Percentiles rank a stretch among this genome's conserved stretches.
Conservation (phyloP, 2,113 vertebrate genomes). For the Nicator chloris region DNA sequence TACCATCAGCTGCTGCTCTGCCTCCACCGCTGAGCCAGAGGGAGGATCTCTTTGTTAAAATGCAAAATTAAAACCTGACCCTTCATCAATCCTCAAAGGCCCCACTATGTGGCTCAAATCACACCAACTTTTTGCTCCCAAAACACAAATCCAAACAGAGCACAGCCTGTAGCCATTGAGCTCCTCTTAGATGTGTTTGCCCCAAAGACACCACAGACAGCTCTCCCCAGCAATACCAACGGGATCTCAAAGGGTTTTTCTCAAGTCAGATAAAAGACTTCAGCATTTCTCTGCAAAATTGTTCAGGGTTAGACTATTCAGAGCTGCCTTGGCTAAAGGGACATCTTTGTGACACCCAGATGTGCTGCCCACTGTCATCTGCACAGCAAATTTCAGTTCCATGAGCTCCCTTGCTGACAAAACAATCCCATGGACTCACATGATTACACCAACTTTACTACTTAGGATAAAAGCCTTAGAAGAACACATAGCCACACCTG, state of each 20-base stretch:
- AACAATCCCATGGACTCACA: not conserved
- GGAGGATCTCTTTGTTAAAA: not conserved
- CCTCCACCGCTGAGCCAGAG: not conserved
- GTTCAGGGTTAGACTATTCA: not conserved
- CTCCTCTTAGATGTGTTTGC: not conserved
- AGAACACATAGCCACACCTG: not conserved
- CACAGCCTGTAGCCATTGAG: not conserved
- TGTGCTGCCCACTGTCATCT: not conserved
- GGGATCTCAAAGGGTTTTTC: not conserved
- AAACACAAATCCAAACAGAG: not conserved
- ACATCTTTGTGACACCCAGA: not conserved
- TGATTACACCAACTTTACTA: fast-evolving
- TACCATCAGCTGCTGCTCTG: not conserved
- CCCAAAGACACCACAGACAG: not conserved
- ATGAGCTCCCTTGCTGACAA: not conserved
- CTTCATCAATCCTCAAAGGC: not conserved
- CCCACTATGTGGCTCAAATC: not conserved
- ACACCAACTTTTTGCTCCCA: not conserved
- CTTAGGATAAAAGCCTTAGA: not conserved
- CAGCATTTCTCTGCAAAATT: not conserved
- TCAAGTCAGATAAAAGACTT: not conserved
- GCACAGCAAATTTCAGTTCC: not conserved
- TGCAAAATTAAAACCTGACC: not conserved
- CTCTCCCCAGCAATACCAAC: not conserved
- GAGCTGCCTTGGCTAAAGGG: not conserved